These are phyloP conservation scores for Dryobotodes eremita DNA, from an alignment of 2,888 invertebrate species.

Conservation along the genomic window DNA sequence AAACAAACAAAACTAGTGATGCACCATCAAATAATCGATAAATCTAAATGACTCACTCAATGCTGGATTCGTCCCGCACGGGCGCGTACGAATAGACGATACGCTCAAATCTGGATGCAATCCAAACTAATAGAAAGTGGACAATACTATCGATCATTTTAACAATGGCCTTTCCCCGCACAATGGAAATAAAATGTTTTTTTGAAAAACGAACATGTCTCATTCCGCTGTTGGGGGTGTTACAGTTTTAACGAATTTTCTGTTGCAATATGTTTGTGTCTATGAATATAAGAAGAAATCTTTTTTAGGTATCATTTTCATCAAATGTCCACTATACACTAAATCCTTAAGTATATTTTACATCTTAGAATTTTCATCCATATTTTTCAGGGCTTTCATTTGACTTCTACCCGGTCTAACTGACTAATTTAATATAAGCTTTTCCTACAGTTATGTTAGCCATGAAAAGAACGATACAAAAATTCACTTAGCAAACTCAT, in stretches of 20 bases:
- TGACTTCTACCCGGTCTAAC: not conserved
- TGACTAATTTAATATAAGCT: not conserved
- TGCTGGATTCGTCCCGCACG: conserved; percentile 82
- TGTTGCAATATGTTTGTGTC: not conserved
- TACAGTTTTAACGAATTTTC: conserved; percentile 33
- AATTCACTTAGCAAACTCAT: not conserved
- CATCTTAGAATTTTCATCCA: not conserved
- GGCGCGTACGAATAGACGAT: conserved; percentile 76
- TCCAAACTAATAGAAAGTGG: conserved; percentile 81
- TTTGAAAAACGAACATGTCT: conserved; percentile 59
- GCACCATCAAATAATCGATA: conserved; percentile 72
- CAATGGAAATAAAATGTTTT: conserved; percentile 68
- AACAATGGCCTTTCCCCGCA: conserved; percentile 72
- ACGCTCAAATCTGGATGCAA: conserved; percentile 77
- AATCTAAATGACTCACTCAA: conserved; percentile 74
- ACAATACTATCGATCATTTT: conserved; percentile 81
- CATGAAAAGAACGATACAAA: not conserved
- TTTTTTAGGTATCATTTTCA: not conserved
- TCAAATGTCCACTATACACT: not conserved
- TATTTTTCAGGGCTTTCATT: not conserved
- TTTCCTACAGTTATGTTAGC: not conserved
- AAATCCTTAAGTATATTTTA: not conserved
- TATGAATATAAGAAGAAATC: not conserved
- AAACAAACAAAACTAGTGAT: conserved; percentile 65
- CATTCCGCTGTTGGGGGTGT: conserved; percentile 51